These are phyloP conservation scores for Nemurella pictetii DNA, from an alignment of 2,888 invertebrate species.

Conservation along the genomic window DNA sequence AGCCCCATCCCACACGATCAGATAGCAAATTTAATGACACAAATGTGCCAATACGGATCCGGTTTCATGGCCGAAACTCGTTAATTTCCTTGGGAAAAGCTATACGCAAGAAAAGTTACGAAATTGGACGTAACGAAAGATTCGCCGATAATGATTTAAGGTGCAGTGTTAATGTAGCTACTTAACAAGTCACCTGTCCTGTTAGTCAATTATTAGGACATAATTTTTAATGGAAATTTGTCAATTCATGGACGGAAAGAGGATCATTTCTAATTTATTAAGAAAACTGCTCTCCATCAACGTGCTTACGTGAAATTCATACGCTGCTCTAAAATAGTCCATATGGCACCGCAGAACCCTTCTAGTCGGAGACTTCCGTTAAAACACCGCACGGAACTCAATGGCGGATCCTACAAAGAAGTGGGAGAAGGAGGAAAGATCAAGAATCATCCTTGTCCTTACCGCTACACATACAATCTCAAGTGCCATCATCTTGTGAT, in stretches of 20 bases:
- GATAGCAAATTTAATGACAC: background rate
- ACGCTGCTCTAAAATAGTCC: slow-evolving; percentile 6
- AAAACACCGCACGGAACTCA: background rate
- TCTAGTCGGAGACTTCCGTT: background rate
- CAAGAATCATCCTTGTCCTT: background rate
- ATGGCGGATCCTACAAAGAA: background rate
- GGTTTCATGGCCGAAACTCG: background rate
- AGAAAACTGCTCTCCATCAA: background rate
- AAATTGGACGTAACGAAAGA: background rate
- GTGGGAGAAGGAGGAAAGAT: background rate
- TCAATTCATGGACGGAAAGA: background rate
- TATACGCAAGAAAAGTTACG: no score
- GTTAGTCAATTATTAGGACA: background rate
- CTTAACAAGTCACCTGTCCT: background rate
- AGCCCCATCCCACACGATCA: no score
- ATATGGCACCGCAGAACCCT: background rate
- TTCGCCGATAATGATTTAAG: background rate
- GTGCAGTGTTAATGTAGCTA: background rate
- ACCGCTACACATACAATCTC: no score
- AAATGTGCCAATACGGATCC: background rate
- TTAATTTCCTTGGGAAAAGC: background rate
- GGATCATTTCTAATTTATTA: background rate
- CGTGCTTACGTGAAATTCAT: slow-evolving; percentile 20
- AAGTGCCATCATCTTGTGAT: no score
- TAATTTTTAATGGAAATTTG: background rate